Conservation (phyloP, 2,797 vertebrate genomes). For the Carcharodon carcharias region DNA sequence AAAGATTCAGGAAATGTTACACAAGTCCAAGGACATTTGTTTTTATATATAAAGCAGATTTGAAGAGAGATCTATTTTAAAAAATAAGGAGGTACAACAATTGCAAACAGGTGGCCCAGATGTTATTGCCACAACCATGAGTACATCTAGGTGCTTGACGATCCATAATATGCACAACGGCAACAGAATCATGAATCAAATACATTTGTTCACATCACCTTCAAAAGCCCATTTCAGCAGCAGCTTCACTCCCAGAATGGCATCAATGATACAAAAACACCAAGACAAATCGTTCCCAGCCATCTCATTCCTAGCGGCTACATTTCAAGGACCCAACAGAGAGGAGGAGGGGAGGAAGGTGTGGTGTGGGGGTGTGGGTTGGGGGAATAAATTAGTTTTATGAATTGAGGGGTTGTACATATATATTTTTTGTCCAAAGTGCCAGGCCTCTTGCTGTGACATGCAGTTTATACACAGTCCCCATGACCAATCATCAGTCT, state of each 20-base stretch:
- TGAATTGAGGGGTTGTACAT: slow-evolving; percentile 11
- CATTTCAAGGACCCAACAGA: neutral
- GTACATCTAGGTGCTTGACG: too few species aligned
- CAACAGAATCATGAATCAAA: neutral
- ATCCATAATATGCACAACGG: neutral
- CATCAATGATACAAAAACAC: slow-evolving; percentile 27
- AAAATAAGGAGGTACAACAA: neutral
- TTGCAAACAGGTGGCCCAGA: neutral
- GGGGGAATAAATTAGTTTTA: slow-evolving; percentile 34
- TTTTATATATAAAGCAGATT: neutral
- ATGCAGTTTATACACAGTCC: slow-evolving; percentile 34
- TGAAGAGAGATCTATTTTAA: neutral
- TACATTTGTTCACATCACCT: slow-evolving; percentile 15
- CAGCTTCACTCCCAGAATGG: neutral
- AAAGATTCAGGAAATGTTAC: neutral
- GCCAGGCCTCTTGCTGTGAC: slow-evolving; percentile 24
- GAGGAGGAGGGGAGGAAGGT: slow-evolving; percentile 39
- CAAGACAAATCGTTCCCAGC: neutral
- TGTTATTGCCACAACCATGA: neutral
- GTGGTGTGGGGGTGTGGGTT: slow-evolving; percentile 39
- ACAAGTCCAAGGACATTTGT: neutral
- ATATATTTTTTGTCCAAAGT: slow-evolving; percentile 26
- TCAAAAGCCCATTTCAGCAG: slow-evolving; percentile 35
- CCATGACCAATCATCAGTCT: slow-evolving; percentile 60
- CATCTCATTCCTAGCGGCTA: slow-evolving; percentile 2